Conservation (phyloP, 2,113 vertebrate genomes). For the Malurus cyaneus region DNA sequence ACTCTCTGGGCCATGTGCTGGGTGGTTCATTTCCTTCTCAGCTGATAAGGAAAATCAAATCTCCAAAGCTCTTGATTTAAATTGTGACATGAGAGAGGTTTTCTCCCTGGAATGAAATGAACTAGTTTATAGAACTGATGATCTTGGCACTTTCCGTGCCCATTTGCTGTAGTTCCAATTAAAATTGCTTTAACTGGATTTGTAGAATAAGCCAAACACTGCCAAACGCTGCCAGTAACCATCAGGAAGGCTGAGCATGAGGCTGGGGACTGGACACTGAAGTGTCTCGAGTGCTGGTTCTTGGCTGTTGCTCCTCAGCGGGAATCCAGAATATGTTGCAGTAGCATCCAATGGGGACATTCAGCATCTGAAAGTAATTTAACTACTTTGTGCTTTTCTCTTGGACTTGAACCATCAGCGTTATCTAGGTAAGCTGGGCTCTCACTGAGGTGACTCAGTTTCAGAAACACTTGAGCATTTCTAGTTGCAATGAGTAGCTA, state of each 20-base stretch:
- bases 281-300: rapidly evolving
- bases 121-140: rapidly evolving
- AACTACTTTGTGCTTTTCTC: rapidly evolving
- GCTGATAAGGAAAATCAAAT: background rate
- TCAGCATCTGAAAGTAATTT: background rate
- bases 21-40: rapidly evolving
- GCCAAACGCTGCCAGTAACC: rapidly evolving
- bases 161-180: background rate
- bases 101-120: rapidly evolving
- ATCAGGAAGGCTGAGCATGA: background rate
- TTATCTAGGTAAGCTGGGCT: rapidly evolving
- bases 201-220: rapidly evolving
- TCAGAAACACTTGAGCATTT: rapidly evolving
- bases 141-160: too few species aligned
- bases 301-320: background rate
- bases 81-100: rapidly evolving
- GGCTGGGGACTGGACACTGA: background rate
- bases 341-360: rapidly evolving
- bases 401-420: rapidly evolving
- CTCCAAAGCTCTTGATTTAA: background rate
- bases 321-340: rapidly evolving
- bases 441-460: rapidly evolving
- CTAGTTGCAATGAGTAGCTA: too few species aligned
- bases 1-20: rapidly evolving
- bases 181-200: rapidly evolving